Base-by-base conservation (phyloP, 2,888 invertebrate genomes). In the Catocala nupta region DNA sequence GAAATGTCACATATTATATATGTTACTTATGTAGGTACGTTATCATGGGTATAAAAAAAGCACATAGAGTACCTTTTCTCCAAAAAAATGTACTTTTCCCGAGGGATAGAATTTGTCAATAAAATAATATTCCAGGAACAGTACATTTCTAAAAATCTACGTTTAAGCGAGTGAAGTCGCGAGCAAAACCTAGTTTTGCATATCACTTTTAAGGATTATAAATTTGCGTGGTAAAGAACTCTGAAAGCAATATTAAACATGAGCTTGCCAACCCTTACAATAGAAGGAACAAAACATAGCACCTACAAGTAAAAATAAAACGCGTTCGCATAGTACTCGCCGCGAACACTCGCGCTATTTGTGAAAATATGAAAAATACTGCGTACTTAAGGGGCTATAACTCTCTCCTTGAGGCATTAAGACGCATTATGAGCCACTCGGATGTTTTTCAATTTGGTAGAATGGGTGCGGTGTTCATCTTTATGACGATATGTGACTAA, bases 401-500 rank as follows among this genome's bases (percentile, higher is more conserved):
- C 90, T 91, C 89, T 87, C 83, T 68, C 73, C 77, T 87, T 81
- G 84, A 87, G 80, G 87, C 89, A 92, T 92, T 92, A 91, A 90
- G 88, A 89, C 83, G 85, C 84, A 90, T 92, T 91, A 91, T 89
- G 90, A 88, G 85, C 78, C 86, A 88, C 87, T 90, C 88, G 68
- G 88, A 87, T 89, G 90, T 91, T 92, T 94, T 93, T 93, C 93
- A 93, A 93, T 94, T 93, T 93, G 84, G 79, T 76, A 71, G 78
- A 91, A 94, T 89, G 88, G 88, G 85, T 84, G 84, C 73, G 73
- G 78, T 81, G 81, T 75, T 84, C 80, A 78, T 76, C 82, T 89
- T 89, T 88, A 87, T 83, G 81, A 81, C 82, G 75, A 77, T 80
- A 80, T 81, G 78, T 80, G 75, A 71, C 71, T 70, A 76, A 69